phyloP scores from a whole-genome alignment of 2,113 vertebrate species.

The Andinoacara biseriatus region DNA sequence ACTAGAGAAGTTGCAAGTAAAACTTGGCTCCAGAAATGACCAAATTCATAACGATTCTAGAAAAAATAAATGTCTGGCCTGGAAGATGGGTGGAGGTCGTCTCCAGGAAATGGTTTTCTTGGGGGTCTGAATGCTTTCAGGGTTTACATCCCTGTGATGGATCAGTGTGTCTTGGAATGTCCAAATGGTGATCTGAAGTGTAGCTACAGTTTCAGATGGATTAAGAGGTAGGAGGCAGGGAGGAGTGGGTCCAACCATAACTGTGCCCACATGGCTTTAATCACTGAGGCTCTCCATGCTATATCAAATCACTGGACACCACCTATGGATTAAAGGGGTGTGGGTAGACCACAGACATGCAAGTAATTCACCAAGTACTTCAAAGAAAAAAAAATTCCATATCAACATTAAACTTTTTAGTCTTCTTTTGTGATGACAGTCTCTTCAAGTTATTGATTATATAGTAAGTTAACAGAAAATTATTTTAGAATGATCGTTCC shows the following conservation, averaged over 20 bases:
- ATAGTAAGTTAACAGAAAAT: neutral
- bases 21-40: slow-evolving; percentile 57
- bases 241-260: slow-evolving; percentile 44
- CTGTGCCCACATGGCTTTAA: slow-evolving; percentile 56
- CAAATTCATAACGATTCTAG: slow-evolving; percentile 56
- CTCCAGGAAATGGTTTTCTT: slow-evolving; percentile 72
- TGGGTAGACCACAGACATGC: slow-evolving; percentile 16
- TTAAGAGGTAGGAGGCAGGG: slow-evolving; percentile 50
- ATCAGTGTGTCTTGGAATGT: slow-evolving; percentile 66
- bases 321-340: slow-evolving; percentile 48
- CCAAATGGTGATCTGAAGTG: slow-evolving; percentile 53
- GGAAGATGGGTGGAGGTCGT: slow-evolving; percentile 52
- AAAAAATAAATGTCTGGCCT: slow-evolving; percentile 71
- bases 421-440: neutral
- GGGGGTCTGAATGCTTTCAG: slow-evolving; percentile 73
- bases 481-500: neutral
- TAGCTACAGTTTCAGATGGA: slow-evolving; percentile 61
- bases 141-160: slow-evolving; percentile 67
- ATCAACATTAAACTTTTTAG: neutral
- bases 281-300: slow-evolving; percentile 28
- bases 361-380: slow-evolving; percentile 13
- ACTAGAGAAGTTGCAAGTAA: slow-evolving; percentile 37
- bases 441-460: neutral
- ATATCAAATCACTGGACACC: slow-evolving; percentile 52
- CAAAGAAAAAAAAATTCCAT: neutral